Conservation (phyloP, 2,797 vertebrate species). For the Schizopygopsis malacanthus region DNA sequence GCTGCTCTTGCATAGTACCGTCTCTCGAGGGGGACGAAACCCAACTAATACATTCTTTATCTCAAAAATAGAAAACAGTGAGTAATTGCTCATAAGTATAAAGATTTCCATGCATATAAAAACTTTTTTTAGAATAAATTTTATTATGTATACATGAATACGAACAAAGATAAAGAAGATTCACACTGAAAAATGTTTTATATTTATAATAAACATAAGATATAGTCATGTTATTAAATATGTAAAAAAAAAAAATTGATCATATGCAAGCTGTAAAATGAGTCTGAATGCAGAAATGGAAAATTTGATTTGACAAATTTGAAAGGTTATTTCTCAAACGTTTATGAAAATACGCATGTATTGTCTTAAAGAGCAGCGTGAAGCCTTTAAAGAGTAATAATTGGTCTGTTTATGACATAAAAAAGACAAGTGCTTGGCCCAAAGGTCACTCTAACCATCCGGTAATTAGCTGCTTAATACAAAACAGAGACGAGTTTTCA, state of each 20-base stretch:
- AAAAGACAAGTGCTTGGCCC: background rate
- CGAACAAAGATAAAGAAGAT: background rate
- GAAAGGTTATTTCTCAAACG: background rate
- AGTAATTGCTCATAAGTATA: constrained; percentile 6
- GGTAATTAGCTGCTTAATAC: constrained; percentile 43
- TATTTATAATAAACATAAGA: background rate
- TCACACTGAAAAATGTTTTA: background rate
- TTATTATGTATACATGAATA: constrained; percentile 17
- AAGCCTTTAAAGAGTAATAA: constrained; percentile 43
- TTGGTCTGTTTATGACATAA: constrained; percentile 13
- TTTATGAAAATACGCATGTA: background rate
- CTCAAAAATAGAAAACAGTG: constrained; percentile 21
- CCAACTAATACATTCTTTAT: background rate
- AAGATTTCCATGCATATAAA: constrained; percentile 31
- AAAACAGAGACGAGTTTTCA: constrained; percentile 19
- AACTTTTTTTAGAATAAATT: background rate
- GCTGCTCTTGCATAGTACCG: constrained; percentile 26
- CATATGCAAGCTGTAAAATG: background rate
- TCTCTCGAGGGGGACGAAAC: constrained; percentile 10
- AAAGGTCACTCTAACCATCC: constrained; percentile 26
- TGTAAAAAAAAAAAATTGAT: background rate
- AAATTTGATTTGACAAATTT: constrained; percentile 3
- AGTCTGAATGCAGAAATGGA: background rate
- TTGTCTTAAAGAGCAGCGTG: background rate
- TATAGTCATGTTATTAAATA: background rate